Evolutionary conservation across 2,113 vertebrate species (phyloP).

Genomic region (Phrynocephalus versicolor): DNA sequence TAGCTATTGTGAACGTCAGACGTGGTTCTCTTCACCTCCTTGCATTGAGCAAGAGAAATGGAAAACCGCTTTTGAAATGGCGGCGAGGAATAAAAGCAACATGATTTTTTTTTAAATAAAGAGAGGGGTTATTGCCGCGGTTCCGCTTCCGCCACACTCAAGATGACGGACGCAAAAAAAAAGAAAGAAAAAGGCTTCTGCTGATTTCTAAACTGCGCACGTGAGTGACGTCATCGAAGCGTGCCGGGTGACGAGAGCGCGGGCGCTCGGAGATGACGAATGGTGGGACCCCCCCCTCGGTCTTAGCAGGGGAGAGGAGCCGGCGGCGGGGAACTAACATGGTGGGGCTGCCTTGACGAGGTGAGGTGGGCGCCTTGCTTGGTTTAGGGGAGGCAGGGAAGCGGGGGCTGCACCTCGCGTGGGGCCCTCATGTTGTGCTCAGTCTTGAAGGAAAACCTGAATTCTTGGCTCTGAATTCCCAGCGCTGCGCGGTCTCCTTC

Average conservation of each 20-base stretch:
- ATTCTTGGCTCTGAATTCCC: not conserved
- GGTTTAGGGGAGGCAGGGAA: not conserved
- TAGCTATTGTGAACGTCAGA: not conserved
- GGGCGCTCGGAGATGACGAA: fast-evolving
- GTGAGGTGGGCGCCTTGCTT: not conserved
- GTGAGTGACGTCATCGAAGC: not conserved
- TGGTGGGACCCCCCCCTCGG: fast-evolving
- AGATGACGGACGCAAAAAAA: not conserved
- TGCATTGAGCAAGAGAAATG: not conserved
- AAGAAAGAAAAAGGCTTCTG: not conserved
- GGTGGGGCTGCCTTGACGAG: not conserved
- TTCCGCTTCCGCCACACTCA: not conserved
- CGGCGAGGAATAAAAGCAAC: too few species aligned
- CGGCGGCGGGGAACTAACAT: fast-evolving
- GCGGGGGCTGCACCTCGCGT: not conserved
- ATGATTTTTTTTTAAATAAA: not conserved
- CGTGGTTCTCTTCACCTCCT: not conserved
- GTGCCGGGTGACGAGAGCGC: not conserved
- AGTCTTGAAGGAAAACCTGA: fast-evolving
- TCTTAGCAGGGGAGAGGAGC: fast-evolving
- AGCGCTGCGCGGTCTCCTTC: not conserved
- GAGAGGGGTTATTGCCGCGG: fast-evolving
- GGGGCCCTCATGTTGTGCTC: not conserved
- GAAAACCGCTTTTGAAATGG: not conserved
- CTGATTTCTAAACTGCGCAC: fast-evolving